Conservation (phyloP, 2,113 vertebrate species). For the Perccottus glenii region DNA sequence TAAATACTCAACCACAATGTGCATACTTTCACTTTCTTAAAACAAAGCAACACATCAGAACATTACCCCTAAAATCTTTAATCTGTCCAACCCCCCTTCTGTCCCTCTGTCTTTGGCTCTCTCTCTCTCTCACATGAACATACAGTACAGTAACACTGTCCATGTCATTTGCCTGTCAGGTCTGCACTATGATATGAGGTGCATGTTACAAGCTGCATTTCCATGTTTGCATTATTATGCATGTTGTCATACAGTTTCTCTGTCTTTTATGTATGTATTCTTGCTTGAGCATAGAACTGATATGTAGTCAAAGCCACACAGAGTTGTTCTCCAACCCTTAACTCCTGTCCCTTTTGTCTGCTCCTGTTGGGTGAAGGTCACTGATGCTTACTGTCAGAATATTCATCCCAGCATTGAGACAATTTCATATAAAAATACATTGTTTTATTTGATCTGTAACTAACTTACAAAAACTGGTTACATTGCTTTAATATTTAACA, state of each 20-base stretch:
- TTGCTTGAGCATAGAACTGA: conserved; percentile 52
- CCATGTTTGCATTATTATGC: conserved; percentile 66
- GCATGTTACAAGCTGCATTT: conserved; percentile 70
- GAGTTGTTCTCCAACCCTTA: conserved; percentile 41
- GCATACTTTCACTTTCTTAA: too few relatives aligned
- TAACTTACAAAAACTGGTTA: not conserved
- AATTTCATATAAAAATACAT: not conserved
- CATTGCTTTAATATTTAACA: conserved; percentile 23
- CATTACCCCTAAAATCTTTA: too few relatives aligned
- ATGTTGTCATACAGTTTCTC: conserved; percentile 67
- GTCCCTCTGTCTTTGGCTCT: conserved; percentile 3
- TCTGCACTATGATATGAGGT: conserved; percentile 47
- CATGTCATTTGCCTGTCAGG: conserved; percentile 39
- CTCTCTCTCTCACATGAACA: conserved; percentile 28
- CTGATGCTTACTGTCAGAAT: conserved; percentile 22
- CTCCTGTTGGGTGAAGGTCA: conserved; percentile 28
- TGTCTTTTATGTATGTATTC: conserved; percentile 52
- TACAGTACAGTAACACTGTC: conserved; percentile 8
- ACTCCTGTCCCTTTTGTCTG: conserved; percentile 32
- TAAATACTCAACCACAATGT: too few relatives aligned
- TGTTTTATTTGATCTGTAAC: not conserved
- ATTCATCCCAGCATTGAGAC: not conserved
- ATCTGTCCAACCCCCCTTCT: conserved; percentile 17
- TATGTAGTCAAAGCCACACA: conserved; percentile 48
- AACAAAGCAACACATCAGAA: too few relatives aligned